Evolutionary conservation across 2,797 vertebrate species (phyloP), one percentile per base, ranked within the genome.

Genomic region (Parauchenoglanis punctatus): DNA sequence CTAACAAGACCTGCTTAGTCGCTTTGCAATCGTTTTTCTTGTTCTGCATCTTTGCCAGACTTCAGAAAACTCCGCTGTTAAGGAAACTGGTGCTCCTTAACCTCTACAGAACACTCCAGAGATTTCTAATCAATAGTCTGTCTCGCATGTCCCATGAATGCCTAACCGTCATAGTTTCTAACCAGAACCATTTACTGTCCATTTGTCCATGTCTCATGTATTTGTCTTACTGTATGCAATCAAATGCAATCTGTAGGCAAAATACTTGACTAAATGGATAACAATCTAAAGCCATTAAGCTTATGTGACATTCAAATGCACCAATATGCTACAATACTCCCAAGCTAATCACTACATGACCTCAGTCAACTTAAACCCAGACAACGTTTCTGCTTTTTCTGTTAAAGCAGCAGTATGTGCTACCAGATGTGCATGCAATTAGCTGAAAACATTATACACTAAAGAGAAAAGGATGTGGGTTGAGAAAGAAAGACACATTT

Each of bases 61-160:
- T 23, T 56, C 56, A 61, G 20, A 13, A 58, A 35, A 52, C 46
- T 25, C 72, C 5, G 17, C 8, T 35, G 17, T 58, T 20, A 12
- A 56, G 54, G 17, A 40, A 35, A 11, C 7, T 23, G 76, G 3
- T 35, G 18, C 76, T 78, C 52, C 8, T 35, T 78, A 31, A 78
- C 76, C 52, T 58, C 52, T 35, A 78, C 54, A 58, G 28, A 20
- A 56, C 52, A 31, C 52, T 78, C n/a, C 17, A 18, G 75, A 56
- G n/a, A 56, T 78, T 78, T 54, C 10, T 35, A 80, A 59, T 59
- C 77, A 40, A 80, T 80, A 80, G 52, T 40, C 77, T 35, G 54
- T 80, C 77, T 80, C 0, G 4, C 17, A 35, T 78, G 15, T 35
- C 6, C 20, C 15, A 56, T 59, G 17, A 54, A 78, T 56, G 28